Percentiles rank a stretch among this genome's conserved stretches.
Conservation (phyloP, 2,797 vertebrate species). For the Rhadinocentrus ornatus region DNA sequence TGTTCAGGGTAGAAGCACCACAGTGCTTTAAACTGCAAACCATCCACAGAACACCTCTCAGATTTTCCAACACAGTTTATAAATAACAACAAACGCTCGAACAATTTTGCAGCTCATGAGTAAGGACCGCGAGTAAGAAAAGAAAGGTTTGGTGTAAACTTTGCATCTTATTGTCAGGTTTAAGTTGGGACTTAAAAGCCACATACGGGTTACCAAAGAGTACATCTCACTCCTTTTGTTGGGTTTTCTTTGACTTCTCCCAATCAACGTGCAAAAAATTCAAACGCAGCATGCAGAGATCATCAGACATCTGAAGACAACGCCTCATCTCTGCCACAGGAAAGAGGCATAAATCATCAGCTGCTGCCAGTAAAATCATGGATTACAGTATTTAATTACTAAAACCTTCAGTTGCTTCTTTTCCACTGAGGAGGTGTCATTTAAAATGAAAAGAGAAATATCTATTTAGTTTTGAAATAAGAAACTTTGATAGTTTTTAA, state of each 20-base stretch:
- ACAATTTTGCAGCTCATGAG: not conserved
- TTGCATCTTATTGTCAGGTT: not conserved
- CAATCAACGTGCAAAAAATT: not conserved
- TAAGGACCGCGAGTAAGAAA: not conserved
- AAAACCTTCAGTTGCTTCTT: not conserved
- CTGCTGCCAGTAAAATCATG: too few relatives aligned
- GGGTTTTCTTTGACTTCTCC: not conserved
- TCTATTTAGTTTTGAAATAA: too few relatives aligned
- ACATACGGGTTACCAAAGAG: not conserved
- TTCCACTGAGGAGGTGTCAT: not conserved
- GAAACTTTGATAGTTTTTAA: too few relatives aligned
- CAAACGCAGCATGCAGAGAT: not conserved
- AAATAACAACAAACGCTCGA: not conserved
- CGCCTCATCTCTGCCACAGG: not conserved
- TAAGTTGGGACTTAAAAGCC: not conserved
- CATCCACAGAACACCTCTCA: not conserved
- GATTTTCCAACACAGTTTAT: not conserved
- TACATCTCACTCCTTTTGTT: not conserved
- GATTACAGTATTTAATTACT: not conserved
- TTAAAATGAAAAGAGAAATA: too few relatives aligned
- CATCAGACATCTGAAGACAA: not conserved
- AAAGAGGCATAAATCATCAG: not conserved
- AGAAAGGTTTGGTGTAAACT: not conserved
- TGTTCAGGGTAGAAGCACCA: not conserved
- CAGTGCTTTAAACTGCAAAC: not conserved